Evolutionary conservation across 2,888 invertebrate genomes (phyloP).

Genomic region (Trachelus iudaicus): DNA sequence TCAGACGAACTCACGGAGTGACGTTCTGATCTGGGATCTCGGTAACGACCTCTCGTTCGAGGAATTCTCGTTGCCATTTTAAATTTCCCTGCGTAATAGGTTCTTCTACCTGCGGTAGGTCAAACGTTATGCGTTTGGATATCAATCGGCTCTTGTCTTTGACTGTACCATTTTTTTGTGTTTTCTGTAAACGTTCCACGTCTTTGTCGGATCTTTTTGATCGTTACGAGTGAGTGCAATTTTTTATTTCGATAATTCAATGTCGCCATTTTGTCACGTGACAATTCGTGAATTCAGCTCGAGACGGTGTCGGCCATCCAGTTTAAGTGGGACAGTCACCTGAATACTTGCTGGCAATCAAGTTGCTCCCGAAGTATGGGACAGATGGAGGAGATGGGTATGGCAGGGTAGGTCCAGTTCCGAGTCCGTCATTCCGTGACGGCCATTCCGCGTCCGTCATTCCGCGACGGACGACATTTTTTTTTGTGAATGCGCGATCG

Average conservation of each 20-base stretch:
- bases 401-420: slow-evolving; percentile 33
- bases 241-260: background rate
- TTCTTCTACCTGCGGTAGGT: too few species aligned
- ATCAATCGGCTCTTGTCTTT: background rate
- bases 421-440: slow-evolving; percentile 27
- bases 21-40: too few species aligned
- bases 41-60: background rate
- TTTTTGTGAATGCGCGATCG: background rate
- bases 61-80: background rate
- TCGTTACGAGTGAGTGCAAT: background rate
- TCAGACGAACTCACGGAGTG: background rate
- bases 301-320: slow-evolving; percentile 14
- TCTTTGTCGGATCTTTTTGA: too few species aligned
- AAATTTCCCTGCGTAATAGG: background rate
- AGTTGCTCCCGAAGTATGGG: slow-evolving; percentile 40
- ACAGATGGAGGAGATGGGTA: slow-evolving; percentile 15
- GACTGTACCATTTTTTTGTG: background rate
- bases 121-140: background rate
- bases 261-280: background rate
- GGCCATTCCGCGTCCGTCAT: slow-evolving; percentile 13
- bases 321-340: slow-evolving; percentile 59
- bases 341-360: slow-evolving; percentile 59
- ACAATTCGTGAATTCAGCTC: background rate
- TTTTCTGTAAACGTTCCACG: too few species aligned
- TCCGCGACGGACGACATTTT: background rate